A percentile compares a stretch with the other conserved stretches of the same genome.
phyloP scores from a whole-genome alignment of 2,797 vertebrate genomes.

The Falco naumanni region DNA sequence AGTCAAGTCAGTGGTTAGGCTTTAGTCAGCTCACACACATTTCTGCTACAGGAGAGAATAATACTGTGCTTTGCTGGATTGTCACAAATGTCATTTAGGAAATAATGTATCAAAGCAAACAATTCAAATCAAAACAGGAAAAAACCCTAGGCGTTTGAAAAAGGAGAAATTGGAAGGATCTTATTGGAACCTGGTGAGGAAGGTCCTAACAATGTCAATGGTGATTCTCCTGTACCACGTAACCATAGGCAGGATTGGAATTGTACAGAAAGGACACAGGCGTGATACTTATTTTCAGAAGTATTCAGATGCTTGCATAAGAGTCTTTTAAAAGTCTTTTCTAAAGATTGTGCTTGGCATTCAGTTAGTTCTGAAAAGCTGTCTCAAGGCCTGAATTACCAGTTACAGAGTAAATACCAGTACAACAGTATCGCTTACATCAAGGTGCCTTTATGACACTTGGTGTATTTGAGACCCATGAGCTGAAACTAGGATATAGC shows the following conservation, averaged over 20 bases:
- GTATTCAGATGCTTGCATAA: neutral
- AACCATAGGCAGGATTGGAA: neutral
- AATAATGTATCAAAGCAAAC: neutral
- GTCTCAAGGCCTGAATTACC: neutral
- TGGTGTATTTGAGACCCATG: neutral
- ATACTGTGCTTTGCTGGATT: neutral
- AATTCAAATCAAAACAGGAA: neutral
- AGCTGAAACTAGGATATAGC: neutral
- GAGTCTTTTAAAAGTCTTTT: neutral
- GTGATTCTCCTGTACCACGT: neutral
- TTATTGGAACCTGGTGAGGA: neutral
- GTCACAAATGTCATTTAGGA: neutral
- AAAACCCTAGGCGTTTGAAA: neutral
- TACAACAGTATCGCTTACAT: neutral
- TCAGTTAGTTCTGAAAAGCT: neutral
- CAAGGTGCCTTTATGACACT: rapidly evolving
- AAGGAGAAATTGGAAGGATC: neutral
- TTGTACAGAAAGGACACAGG: neutral
- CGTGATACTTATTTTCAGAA: neutral
- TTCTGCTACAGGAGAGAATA: neutral
- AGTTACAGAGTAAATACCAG: neutral
- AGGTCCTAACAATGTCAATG: neutral
- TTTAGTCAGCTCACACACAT: neutral
- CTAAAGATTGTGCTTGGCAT: neutral
- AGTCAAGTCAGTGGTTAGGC: neutral